These are phyloP conservation scores for Hyles euphorbiae DNA, from an alignment of 1,140 invertebrate genomes.

Conservation along the genomic window DNA sequence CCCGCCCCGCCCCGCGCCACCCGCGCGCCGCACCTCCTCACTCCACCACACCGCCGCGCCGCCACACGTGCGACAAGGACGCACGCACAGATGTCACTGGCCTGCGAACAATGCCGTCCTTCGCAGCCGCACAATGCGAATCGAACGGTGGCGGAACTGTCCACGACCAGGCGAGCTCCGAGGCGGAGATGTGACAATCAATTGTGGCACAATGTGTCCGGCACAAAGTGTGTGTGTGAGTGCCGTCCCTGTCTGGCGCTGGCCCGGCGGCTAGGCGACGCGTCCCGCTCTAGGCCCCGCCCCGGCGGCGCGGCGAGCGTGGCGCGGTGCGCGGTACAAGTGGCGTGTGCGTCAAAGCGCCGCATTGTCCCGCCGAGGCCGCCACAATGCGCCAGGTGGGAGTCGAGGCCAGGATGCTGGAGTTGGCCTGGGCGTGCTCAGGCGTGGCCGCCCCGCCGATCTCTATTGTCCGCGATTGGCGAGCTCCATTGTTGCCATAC, in stretches of 20 bases:
- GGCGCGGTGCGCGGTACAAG: conserved; percentile 34
- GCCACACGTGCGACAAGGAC: conserved; percentile 65
- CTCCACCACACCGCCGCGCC: conserved; percentile 11
- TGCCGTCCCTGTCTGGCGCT: conserved; percentile 22
- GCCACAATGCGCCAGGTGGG: conserved; percentile 67
- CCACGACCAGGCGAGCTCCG: not conserved
- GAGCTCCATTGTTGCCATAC: conserved; percentile 46
- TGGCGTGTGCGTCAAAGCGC: conserved; percentile 63
- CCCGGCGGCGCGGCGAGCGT: conserved; percentile 54
- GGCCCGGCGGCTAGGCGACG: conserved; percentile 37
- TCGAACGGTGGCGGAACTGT: conserved; percentile 23
- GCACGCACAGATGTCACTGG: conserved; percentile 71
- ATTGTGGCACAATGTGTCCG: conserved; percentile 64
- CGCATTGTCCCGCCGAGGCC: conserved; percentile 8
- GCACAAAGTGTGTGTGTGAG: conserved; percentile 67
- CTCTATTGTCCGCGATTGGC: conserved; percentile 67
- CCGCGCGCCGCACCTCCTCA: conserved; percentile 44
- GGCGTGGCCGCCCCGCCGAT: conserved; percentile 60
- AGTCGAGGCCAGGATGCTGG: conserved; percentile 20
- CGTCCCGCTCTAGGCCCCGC: conserved; percentile 66
- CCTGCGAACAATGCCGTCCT: conserved; percentile 69
- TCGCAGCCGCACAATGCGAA: conserved; percentile 38
- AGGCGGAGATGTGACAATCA: conserved; percentile 42
- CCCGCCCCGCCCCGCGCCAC: conserved; percentile 38
- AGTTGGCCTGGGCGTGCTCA: conserved; percentile 20